phyloP scores from a whole-genome alignment of 2,113 vertebrate species.

The Tinamus guttatus region DNA sequence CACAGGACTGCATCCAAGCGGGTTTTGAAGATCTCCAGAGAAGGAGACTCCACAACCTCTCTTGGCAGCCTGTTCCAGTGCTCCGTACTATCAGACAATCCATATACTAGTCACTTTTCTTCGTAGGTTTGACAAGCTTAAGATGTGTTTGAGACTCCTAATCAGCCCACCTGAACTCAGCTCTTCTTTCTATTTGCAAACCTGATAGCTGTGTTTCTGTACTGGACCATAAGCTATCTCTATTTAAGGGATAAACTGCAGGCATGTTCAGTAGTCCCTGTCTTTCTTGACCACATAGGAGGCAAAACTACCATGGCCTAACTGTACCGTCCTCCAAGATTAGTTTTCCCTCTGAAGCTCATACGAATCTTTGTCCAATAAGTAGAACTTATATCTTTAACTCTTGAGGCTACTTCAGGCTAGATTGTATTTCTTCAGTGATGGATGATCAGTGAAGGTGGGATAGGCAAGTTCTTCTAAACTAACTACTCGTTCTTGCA shows the following conservation, averaged over 20 bases:
- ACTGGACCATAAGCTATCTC: background rate
- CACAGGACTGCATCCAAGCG: too few species aligned
- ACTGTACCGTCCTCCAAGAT: background rate
- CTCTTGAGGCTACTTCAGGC: background rate
- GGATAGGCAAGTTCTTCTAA: background rate
- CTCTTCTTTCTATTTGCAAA: background rate
- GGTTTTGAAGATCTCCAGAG: too few species aligned
- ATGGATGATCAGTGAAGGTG: background rate
- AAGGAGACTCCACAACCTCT: too few species aligned
- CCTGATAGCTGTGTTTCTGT: background rate
- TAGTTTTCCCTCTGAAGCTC: background rate
- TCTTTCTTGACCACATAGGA: background rate
- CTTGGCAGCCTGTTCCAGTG: too few species aligned
- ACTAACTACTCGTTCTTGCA: background rate
- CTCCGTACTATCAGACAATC: background rate
- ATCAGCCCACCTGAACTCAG: background rate
- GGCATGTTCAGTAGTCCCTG: background rate
- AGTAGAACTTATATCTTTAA: background rate
- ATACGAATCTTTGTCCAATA: background rate
- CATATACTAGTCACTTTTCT: background rate
- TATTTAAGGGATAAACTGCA: background rate
- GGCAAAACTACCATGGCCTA: background rate
- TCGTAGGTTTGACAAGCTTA: background rate
- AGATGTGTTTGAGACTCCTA: background rate
- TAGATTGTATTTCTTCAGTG: background rate